Conservation (phyloP, 2,888 invertebrate species). For the Ophion costatus region DNA sequence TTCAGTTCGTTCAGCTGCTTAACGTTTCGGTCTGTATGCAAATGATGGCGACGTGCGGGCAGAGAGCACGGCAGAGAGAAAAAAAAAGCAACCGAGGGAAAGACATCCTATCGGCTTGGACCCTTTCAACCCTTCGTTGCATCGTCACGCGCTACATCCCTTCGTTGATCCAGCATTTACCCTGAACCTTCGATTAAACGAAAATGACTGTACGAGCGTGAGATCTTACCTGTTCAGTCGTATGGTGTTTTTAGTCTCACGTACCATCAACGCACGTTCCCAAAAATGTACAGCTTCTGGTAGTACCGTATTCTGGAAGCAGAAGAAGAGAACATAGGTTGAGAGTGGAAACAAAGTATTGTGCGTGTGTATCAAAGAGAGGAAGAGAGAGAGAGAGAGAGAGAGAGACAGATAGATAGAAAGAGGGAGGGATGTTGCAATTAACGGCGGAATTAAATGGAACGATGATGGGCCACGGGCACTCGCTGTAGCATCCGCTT, state of each 20-base stretch:
- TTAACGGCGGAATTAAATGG: conserved; percentile 56
- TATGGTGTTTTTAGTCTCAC: conserved; percentile 93
- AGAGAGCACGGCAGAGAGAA: conserved; percentile 31
- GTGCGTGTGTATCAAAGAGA: not conserved
- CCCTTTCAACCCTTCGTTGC: not conserved
- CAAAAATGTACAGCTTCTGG: conserved; percentile 97
- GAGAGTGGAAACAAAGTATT: not conserved
- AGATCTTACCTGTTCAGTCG: conserved; percentile 91
- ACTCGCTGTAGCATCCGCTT: not conserved
- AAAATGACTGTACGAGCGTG: not conserved
- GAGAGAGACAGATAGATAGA: not conserved
- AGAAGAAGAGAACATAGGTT: conserved; percentile 62
- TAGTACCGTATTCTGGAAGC: conserved; percentile 92
- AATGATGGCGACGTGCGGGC: conserved; percentile 69
- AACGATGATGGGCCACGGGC: conserved; percentile 46
- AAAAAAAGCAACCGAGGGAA: not conserved
- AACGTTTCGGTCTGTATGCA: conserved; percentile 75
- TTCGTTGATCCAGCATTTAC: conserved; percentile 25
- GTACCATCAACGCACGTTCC: conserved; percentile 95
- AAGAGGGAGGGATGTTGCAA: conserved; percentile 14
- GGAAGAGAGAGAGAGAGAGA: not conserved
- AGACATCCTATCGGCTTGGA: not conserved
- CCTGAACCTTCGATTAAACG: conserved; percentile 5
- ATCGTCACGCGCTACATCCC: conserved; percentile 55
- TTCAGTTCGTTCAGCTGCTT: conserved; percentile 72